These are phyloP conservation scores for Halisarca cf. caerulea DNA, from an alignment of 37 sponge, comb jelly and placozoan species.

Conservation along the genomic window DNA sequence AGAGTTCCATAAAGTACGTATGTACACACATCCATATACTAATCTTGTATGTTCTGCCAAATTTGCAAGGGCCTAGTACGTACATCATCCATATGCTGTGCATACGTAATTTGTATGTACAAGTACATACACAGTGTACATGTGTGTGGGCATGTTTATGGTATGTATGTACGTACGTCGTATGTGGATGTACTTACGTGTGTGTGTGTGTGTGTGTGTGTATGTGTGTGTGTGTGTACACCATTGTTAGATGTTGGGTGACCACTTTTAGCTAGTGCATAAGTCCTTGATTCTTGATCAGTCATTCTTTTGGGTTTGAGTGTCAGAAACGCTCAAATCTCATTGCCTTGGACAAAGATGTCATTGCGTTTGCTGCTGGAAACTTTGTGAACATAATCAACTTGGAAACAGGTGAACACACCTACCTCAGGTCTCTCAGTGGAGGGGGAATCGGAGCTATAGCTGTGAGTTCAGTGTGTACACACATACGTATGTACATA, in stretches of 20 bases:
- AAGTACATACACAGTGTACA: too few species aligned
- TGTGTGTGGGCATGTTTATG: too few species aligned
- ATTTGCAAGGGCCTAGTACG: too few species aligned
- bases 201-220: background rate
- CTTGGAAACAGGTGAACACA: constrained; percentile 63
- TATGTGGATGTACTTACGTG: background rate
- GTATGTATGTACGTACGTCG: background rate
- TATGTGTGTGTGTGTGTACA: background rate
- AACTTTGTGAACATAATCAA: constrained; percentile 85
- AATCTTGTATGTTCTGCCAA: background rate
- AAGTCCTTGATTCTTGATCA: constrained; percentile 30
- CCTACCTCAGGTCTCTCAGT: constrained; percentile 75
- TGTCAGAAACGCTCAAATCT: constrained; percentile 90
- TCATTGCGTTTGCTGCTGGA: constrained; percentile 85
- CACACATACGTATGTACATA: background rate
- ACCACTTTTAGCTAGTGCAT: background rate
- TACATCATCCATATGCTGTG: too few species aligned
- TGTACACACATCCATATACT: background rate
- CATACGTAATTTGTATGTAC: too few species aligned
- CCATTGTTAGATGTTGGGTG: background rate
- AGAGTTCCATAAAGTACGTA: background rate
- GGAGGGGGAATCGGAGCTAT: constrained; percentile 95
- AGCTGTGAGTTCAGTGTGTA: constrained; percentile 67
- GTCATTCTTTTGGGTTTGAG: constrained; percentile 97
- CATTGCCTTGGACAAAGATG: constrained; percentile 66